Base-by-base conservation (phyloP, 1,140 invertebrate species). In the Drosophila carrolli region DNA sequence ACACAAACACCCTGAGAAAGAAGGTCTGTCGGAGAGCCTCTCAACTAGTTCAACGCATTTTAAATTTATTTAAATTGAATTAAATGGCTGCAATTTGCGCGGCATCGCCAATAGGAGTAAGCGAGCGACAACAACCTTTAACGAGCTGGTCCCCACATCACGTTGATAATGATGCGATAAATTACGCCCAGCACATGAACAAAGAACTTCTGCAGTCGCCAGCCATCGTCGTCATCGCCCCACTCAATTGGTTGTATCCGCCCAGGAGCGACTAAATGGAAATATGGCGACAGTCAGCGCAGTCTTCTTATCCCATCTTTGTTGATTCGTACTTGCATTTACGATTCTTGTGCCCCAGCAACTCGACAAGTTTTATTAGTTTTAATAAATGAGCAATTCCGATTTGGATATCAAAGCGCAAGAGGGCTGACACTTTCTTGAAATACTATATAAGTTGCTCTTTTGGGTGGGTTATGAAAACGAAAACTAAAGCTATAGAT, bases 21-120 rank as follows among this genome's bases (percentile, higher is more conserved):
- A 41, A 29, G 29, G 19, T 16, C 48, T 38, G 44, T 9, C 35
- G 6, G 50, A 54, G 27, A 19, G 27, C 3, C 27, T 14, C 59
- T 68, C 83, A 76, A 68, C 76, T 79, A 86, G 83, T 88, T 83
- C 79, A 74, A 62, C 66, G 75, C 83, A 88, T 86, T 86, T 86
- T 88, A 88, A 86, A 86, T 86, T 86, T 86, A 88, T 86, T 86
- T 86, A 88, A 86, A 86, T 86, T 86, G 83, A 86, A 86, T 86
- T 86, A 86, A 86, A 88, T 86, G 83, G 83, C 83, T 88, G 79
- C 83, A 86, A 86, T 88, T 86, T 86, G 66, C 65, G 67, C 62
- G 79, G 78, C 77, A 82, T 59, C 78, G 78, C 78, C 76, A 71
- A 75, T 68, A 63, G 56, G 72, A 73, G 50, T 53, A 53, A 16